Conservation (phyloP, 2,797 vertebrate species). For the Hipposideros larvatus region DNA sequence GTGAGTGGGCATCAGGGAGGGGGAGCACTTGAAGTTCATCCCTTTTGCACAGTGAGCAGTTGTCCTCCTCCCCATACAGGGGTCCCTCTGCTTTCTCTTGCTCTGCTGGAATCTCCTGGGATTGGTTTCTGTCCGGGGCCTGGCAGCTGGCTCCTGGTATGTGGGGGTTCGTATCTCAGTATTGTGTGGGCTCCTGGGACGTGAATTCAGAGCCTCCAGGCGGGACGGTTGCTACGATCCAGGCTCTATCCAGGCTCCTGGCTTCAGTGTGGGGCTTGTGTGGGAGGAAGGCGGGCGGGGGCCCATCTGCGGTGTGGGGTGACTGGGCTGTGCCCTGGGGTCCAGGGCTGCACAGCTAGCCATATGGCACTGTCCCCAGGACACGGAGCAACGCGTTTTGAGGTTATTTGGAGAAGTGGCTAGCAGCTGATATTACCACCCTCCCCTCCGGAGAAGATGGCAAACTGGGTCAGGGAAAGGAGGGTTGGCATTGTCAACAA, state of each 20-base stretch:
- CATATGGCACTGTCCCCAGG: not conserved
- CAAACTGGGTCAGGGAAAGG: not conserved
- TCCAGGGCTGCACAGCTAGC: not conserved
- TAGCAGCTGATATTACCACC: not conserved
- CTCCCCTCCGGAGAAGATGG: not conserved
- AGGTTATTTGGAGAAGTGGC: not conserved
- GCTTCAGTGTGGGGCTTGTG: accelerated
- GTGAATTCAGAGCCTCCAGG: not conserved
- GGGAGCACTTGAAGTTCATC: accelerated
- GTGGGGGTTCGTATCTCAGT: not conserved
- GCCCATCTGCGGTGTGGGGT: not conserved
- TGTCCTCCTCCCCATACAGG: too few species aligned
- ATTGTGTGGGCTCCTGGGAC: not conserved
- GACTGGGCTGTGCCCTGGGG: too few species aligned
- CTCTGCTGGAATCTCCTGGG: accelerated
- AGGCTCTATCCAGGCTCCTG: not conserved
- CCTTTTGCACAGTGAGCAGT: accelerated
- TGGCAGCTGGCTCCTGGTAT: accelerated
- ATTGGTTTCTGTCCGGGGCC: accelerated
- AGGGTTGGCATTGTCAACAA: accelerated
- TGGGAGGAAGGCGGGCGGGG: not conserved
- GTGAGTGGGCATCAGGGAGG: accelerated
- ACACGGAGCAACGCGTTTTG: not conserved
- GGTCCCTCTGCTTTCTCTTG: not conserved
- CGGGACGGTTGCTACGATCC: too few species aligned